A percentile compares a stretch with the other conserved stretches of the same genome.
Conservation (phyloP, 2,888 invertebrate genomes). For the Ditula angustiorana region DNA sequence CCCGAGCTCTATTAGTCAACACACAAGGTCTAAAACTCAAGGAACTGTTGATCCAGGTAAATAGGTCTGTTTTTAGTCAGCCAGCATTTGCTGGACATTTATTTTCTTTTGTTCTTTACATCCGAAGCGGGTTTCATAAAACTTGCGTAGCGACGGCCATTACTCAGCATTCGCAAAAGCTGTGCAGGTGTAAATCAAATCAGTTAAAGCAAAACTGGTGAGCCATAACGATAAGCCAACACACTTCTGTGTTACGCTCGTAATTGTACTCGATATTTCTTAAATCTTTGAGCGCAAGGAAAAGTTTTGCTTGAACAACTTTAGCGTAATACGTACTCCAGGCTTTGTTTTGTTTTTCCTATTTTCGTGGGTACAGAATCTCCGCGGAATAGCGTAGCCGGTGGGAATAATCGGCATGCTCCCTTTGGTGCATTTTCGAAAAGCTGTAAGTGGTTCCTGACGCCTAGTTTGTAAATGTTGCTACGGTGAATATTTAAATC, state of each 20-base stretch:
- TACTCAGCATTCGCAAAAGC: constrained; percentile 46
- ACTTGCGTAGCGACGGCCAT: constrained; percentile 38
- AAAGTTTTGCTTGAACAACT: neutral
- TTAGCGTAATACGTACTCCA: neutral
- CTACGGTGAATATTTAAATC: neutral
- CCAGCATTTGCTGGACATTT: constrained; percentile 29
- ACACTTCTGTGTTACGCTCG: constrained; percentile 32
- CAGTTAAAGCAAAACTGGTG: constrained; percentile 35
- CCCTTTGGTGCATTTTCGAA: constrained; percentile 6
- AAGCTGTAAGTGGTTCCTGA: neutral
- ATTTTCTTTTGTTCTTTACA: constrained; percentile 36
- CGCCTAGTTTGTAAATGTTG: neutral
- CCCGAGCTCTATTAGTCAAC: neutral
- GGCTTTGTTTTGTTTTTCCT: constrained; percentile 9
- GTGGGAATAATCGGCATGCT: constrained; percentile 11
- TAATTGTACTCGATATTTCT: constrained; percentile 7
- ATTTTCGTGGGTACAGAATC: constrained; percentile 1
- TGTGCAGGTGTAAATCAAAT: constrained; percentile 47
- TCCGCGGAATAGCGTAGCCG: constrained; percentile 11
- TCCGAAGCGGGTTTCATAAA: constrained; percentile 31
- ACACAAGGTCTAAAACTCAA: neutral
- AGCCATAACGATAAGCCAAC: constrained; percentile 45
- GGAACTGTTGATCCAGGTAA: neutral
- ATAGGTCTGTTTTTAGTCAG: constrained; percentile 12
- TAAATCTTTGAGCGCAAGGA: neutral